Evolutionary conservation across 2,888 invertebrate genomes (phyloP), one percentile per base, ranked within the genome.

Genomic region (Vannuccia rotundouncinata): DNA sequence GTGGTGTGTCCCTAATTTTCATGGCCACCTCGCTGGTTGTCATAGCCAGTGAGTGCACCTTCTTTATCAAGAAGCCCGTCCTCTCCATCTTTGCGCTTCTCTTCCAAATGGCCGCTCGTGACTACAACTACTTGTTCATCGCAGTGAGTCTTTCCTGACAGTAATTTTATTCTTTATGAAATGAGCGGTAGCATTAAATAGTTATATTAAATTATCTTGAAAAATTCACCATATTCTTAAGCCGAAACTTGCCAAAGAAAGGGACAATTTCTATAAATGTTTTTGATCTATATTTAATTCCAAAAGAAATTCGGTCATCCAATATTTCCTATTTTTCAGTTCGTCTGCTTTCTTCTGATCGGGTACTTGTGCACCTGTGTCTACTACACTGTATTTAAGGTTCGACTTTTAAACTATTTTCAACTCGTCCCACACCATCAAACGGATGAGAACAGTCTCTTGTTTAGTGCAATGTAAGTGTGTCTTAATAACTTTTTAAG

Each of bases 41-140:
- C 31, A 94, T 99, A n/a, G 97, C 98, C 97, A 98, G 97, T 0
- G 99, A 99, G 90, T 92, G 98, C 85, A 95, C 98, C 0, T 99
- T 99, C 90, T 99, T 99, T 90, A 93, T 93, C 86, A 92, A 93
- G 85, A 89, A 91, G 29, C 98, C 98, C 0, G 94, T 95, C 28
- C 90, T 99, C 0, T 98, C 98, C 0, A 91, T 99, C 83, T 98
- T 99, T 89, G 99, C 99, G n/a, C 92, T 93, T 82, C 93, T 98
- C 84, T 92, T 98, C 29, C 92, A 93, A 84, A 90, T 92, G 59
- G 94, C 95, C 17, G 92, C 92, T 85, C 88, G 89, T 17, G 92
- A 91, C 83, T 94, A 95, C 85, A 94, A 95, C 88, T 99, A 99
- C 89, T 91, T 94, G 81, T 93, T 93, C 81, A 96, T 99, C 85